phyloP scores from a whole-genome alignment of 2,113 vertebrate genomes.

The Crotalus helleri region DNA sequence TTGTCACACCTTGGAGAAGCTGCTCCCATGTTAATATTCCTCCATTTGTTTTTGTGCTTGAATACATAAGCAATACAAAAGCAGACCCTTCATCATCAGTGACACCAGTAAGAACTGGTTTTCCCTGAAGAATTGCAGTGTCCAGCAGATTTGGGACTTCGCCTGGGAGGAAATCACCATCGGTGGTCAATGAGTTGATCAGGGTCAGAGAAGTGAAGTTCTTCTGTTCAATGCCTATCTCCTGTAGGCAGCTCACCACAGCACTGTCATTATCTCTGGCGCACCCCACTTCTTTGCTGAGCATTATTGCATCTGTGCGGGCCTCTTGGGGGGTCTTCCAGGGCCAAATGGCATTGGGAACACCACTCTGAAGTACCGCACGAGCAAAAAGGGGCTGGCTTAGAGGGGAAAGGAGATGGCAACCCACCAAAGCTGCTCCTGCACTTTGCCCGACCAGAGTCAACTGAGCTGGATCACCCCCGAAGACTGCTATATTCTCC shows the following conservation, averaged over 20 bases:
- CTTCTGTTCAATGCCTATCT: conserved; percentile 40
- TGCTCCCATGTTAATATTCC: conserved; percentile 65
- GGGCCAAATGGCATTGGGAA: conserved; percentile 63
- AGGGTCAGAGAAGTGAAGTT: background rate
- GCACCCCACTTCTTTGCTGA: conserved; percentile 63
- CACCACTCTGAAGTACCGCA: conserved; percentile 71
- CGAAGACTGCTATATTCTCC: conserved; percentile 71
- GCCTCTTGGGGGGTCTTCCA: conserved; percentile 37
- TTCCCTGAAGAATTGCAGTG: conserved; percentile 46
- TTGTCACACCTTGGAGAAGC: conserved; percentile 49
- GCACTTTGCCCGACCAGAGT: conserved; percentile 76
- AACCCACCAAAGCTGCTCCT: conserved; percentile 66
- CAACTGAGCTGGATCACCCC: conserved; percentile 68
- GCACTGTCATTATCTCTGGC: conserved; percentile 15
- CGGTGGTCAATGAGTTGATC: conserved; percentile 49
- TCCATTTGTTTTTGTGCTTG: conserved; percentile 19
- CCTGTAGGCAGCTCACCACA: conserved; percentile 64
- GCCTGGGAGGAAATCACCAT: conserved; percentile 68
- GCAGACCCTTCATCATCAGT: conserved; percentile 70
- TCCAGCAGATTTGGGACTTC: conserved; percentile 52
- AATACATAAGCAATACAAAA: conserved; percentile 60
- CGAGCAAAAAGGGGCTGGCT: conserved; percentile 67
- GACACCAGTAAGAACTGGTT: conserved; percentile 65
- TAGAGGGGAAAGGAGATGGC: conserved; percentile 70
- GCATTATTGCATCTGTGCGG: conserved; percentile 26